Evolutionary conservation across 2,888 invertebrate species (phyloP), one percentile per base, ranked within the genome.

Genomic region (Portevinia maculata): DNA sequence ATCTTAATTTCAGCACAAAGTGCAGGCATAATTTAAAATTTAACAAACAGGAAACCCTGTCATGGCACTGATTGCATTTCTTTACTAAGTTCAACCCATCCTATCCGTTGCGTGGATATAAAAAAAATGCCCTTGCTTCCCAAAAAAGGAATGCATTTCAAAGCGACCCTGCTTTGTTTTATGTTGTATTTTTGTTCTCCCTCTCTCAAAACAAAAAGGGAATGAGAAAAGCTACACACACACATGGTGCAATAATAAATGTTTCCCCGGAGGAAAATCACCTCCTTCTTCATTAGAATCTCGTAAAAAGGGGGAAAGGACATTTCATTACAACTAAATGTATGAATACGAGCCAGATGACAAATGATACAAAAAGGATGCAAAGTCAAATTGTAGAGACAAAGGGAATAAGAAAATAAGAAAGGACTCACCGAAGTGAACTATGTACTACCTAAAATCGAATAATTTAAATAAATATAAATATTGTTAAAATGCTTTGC

Each of bases 221-320:
- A 57, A 57, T 57, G 46, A 44, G 69, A 34, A 48, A 69, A 70
- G 59, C 70, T 41, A 41, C 41, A 50, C 21, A 11, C 57, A 52
- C 71, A 73, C 62, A 62, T 73, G 71, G 71, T 53, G 62, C 71
- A 62, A 73, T 62, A 62, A 37, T 62, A 73, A 71, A 62, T 53
- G 62, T 55, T 46, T 73, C 62, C 71, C 71, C 46, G 21, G 46
- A 73, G 71, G 62, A 53, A 34, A 37, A 62, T 71, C 62, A 41
- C 60, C 60, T 71, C 71, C 60, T 71, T 28, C 9, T 44, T 52
- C 32, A 71, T 71, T 71, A 71, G 53, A 71, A 21, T 37, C 37
- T 34, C 48, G 7, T 37, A 48, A 48, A 57, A 48, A 48, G 46
- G 37, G 28, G 15, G 19, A 21, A 60, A 24, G 21, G 41, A 71